Conservation (phyloP, 37 sponge, comb jelly and placozoan genomes). For the Bolinopsis microptera region DNA sequence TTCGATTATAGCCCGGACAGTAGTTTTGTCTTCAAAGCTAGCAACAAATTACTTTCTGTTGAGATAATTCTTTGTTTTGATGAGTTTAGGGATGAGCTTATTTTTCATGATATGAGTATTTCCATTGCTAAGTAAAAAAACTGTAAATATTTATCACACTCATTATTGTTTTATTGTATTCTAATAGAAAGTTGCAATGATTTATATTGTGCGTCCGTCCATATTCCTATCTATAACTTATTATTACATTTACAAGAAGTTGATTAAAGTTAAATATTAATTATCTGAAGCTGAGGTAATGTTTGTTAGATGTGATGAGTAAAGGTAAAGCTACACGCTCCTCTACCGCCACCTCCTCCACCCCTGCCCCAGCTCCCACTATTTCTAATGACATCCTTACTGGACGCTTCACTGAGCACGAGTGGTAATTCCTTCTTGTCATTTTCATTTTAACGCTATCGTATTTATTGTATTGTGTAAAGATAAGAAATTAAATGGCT, state of each 20-base stretch:
- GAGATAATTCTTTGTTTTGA: neutral
- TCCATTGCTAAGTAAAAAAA: no score
- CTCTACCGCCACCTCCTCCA: slow-evolving; percentile 47
- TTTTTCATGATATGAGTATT: no score
- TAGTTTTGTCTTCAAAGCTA: neutral
- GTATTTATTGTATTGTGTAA: neutral
- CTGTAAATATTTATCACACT: no score
- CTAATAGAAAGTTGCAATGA: no score
- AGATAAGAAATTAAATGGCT: no score
- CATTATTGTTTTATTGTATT: no score
- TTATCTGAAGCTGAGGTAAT: no score
- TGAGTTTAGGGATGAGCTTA: neutral
- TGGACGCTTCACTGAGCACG: slow-evolving; percentile 64
- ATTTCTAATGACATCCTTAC: slow-evolving; percentile 62
- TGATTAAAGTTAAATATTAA: no score
- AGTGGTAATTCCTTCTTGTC: slow-evolving; percentile 48
- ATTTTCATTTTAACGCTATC: no score
- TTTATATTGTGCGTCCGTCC: no score
- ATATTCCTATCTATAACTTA: no score
- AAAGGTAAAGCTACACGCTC: slow-evolving; percentile 55
- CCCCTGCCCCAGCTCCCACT: slow-evolving; percentile 46
- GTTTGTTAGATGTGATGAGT: slow-evolving; percentile 44
- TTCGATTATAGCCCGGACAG: neutral
- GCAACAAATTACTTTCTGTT: neutral
- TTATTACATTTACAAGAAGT: no score